Evolutionary conservation across 2,797 vertebrate genomes (phyloP).

Genomic region (Mormyrops attenuatus): DNA sequence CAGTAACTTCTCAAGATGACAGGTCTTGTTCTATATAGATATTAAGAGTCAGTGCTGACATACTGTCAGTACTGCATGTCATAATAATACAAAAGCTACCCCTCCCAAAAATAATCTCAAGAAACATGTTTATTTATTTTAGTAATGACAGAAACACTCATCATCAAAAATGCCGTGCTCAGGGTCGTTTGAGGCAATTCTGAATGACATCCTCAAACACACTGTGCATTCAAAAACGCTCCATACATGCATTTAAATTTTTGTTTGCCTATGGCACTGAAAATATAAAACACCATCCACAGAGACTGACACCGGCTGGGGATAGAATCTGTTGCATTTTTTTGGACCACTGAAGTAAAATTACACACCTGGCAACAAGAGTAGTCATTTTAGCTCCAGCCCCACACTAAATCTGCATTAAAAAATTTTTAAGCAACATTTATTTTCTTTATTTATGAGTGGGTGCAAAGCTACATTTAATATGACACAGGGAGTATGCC

Average conservation of each 20-base stretch:
- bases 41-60: neutral
- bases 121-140: neutral
- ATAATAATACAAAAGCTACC: neutral
- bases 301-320: neutral
- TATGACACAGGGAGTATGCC: slow-evolving; percentile 7
- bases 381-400: slow-evolving; percentile 9
- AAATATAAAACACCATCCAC: neutral
- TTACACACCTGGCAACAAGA: neutral
- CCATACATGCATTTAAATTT: neutral
- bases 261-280: neutral
- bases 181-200: neutral
- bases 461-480: slow-evolving; percentile 19
- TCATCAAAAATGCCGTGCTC: neutral
- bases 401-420: slow-evolving; percentile 1
- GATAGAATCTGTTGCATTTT: neutral
- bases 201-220: neutral
- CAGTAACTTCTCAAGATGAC: neutral
- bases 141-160: neutral
- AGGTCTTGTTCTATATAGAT: neutral
- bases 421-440: neutral
- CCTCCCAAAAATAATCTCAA: neutral
- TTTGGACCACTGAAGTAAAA: neutral
- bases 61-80: neutral
- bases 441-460: slow-evolving; percentile 14
- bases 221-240: neutral